Percentiles rank a stretch among this genome's conserved stretches.
Conservation (phyloP, 2,888 invertebrate genomes). For the Odontomyia ornata region DNA sequence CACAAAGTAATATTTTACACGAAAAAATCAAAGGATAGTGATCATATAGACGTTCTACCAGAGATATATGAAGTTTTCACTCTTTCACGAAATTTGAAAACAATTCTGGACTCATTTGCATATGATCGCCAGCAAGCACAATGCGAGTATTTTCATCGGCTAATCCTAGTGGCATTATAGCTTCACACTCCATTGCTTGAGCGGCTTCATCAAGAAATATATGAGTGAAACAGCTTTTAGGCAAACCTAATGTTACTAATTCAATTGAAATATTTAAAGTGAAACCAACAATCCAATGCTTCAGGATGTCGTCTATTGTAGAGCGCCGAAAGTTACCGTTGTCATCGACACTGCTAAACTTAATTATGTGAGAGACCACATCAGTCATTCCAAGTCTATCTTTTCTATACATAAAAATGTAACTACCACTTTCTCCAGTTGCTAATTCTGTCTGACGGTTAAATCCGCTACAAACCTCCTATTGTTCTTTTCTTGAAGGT, state of each 20-base stretch:
- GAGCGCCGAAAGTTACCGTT: constrained; percentile 74
- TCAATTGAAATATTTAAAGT: constrained; percentile 82
- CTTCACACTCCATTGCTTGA: no score
- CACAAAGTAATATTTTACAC: constrained; percentile 81
- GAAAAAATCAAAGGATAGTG: constrained; percentile 77
- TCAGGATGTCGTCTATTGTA: constrained; percentile 74
- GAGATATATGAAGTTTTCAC: constrained; percentile 74
- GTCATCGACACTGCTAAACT: no score
- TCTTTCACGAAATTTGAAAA: constrained; percentile 79
- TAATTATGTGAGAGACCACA: no score
- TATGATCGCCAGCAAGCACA: constrained; percentile 85
- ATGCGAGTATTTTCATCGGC: constrained; percentile 77
- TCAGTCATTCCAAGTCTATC: no score
- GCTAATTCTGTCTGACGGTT: no score
- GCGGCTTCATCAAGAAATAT: constrained; percentile 88
- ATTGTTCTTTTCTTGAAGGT: no score
- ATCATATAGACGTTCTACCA: no score
- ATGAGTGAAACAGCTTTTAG: constrained; percentile 76
- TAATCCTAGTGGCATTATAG: constrained; percentile 79
- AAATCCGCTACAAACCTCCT: no score
- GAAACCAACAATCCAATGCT: constrained; percentile 78
- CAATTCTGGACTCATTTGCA: no score
- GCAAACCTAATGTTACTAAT: constrained; percentile 73
- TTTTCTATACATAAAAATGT: no score
- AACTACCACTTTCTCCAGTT: no score